phyloP scores from a whole-genome alignment of 2,888 invertebrate species.

The Thera obeliscata region DNA sequence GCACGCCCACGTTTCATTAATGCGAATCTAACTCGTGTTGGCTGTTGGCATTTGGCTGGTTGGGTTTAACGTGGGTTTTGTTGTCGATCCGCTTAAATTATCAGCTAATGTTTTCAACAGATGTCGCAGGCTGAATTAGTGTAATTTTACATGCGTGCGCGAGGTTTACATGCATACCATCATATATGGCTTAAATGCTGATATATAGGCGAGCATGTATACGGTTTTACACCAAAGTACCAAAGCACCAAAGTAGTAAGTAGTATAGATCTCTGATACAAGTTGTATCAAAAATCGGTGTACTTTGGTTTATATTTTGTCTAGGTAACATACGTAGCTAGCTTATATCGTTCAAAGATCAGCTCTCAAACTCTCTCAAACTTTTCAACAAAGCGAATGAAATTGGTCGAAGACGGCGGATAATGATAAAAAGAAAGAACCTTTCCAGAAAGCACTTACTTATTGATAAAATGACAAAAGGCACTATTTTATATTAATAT shows the following conservation, averaged over 20 bases:
- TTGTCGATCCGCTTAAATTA: constrained; percentile 60
- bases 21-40: constrained; percentile 76
- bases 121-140: constrained; percentile 55
- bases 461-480: constrained; percentile 39
- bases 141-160: constrained; percentile 24
- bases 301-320: background rate
- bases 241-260: too few relatives aligned
- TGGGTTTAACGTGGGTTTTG: constrained; percentile 66
- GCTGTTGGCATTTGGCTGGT: constrained; percentile 57
- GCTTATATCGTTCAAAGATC: background rate
- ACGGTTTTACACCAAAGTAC: background rate
- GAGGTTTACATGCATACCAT: constrained; percentile 18
- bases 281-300: background rate
- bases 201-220: background rate
- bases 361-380: constrained; percentile 47
- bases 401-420: constrained; percentile 52
- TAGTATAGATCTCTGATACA: too few relatives aligned
- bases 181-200: constrained; percentile 4
- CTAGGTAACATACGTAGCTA: background rate
- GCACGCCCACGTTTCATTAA: constrained; percentile 76
- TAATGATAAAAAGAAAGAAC: constrained; percentile 57
- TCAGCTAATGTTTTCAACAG: constrained; percentile 60
- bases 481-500: background rate
- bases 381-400: constrained; percentile 48
- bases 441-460: constrained; percentile 42